These are phyloP conservation scores for Tenthredo distinguenda DNA, from an alignment of 2,888 invertebrate species.

Conservation along the genomic window DNA sequence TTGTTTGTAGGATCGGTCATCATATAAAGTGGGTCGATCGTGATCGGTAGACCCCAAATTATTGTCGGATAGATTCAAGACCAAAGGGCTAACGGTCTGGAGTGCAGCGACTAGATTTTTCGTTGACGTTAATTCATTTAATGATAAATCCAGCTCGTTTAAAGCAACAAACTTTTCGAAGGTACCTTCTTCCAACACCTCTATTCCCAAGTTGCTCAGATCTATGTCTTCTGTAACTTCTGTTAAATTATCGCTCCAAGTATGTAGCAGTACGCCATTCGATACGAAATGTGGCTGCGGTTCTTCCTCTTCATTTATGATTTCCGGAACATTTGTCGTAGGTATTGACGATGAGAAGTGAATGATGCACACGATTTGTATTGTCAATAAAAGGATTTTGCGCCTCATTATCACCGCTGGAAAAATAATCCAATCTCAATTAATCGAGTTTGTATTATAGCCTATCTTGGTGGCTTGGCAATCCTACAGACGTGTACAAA, in stretches of 20 bases:
- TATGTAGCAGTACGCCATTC: not conserved
- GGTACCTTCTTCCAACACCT: not conserved
- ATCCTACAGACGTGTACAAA: not conserved
- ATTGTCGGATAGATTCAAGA: constrained; percentile 24
- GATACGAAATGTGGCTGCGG: not conserved
- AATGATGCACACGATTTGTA: not conserved
- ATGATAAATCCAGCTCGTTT: constrained; percentile 31
- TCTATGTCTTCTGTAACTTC: constrained; percentile 1
- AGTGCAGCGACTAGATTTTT: constrained; percentile 8
- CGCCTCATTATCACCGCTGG: constrained; percentile 4
- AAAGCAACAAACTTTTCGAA: not conserved
- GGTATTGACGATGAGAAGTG: not conserved
- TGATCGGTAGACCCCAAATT: constrained; percentile 2
- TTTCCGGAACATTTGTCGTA: not conserved
- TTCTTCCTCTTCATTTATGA: not conserved
- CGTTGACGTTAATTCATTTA: constrained; percentile 5
- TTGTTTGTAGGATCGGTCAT: constrained; percentile 17
- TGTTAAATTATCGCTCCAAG: not conserved
- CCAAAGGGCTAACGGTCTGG: not conserved
- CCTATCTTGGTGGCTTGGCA: not conserved
- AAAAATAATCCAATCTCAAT: not conserved
- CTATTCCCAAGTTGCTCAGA: constrained; percentile 24
- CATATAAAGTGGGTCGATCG: not conserved
- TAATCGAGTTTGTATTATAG: not conserved
- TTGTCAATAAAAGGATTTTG: not conserved